phyloP scores from a whole-genome alignment of 2,113 vertebrate genomes.

The Acanthisitta chloris region DNA sequence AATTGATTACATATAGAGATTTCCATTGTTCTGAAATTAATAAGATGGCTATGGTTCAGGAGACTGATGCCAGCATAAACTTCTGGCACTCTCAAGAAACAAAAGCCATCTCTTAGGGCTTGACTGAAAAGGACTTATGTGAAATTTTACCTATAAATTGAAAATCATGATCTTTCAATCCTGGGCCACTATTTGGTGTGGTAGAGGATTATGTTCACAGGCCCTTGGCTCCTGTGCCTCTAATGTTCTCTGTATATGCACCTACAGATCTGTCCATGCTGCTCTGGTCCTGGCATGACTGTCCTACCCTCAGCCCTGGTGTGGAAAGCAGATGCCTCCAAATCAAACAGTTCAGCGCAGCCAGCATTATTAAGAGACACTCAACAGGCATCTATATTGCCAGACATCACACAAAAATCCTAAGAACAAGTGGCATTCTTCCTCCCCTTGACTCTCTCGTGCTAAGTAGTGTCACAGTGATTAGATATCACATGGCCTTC shows the following conservation, averaged over 20 bases:
- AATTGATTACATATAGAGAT: background rate
- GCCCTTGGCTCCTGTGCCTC: background rate
- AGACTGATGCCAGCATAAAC: background rate
- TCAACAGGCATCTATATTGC: background rate
- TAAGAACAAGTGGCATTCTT: background rate
- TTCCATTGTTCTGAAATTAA: background rate
- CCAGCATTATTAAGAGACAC: background rate
- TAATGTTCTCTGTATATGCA: background rate
- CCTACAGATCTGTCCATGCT: background rate
- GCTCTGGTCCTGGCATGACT: accelerated
- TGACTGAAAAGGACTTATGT: background rate
- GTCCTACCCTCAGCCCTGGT: background rate
- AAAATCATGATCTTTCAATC: background rate
- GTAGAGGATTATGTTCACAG: background rate
- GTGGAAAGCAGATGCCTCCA: background rate
- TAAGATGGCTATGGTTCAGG: background rate
- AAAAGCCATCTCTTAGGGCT: background rate
- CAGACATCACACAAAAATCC: background rate
- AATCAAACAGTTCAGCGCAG: accelerated
- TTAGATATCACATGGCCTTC: background rate
- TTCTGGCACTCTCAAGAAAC: background rate
- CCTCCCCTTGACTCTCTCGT: background rate
- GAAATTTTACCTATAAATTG: background rate
- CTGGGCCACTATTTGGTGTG: background rate
- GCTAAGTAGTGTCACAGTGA: background rate